phyloP scores from a whole-genome alignment of 2,797 vertebrate species.

The Bufotes viridis region DNA sequence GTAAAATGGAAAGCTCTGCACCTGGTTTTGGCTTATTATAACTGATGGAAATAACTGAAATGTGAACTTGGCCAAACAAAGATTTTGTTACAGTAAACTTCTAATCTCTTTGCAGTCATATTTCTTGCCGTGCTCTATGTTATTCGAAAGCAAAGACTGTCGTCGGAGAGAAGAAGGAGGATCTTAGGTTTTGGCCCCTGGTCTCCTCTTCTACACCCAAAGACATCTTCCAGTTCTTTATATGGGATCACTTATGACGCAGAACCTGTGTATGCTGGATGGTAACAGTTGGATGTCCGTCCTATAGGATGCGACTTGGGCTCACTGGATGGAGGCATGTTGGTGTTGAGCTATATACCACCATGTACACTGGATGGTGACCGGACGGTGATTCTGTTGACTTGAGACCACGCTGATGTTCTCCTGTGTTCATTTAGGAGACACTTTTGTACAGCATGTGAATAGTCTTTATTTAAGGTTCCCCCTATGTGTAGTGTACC shows the following conservation, averaged over 20 bases:
- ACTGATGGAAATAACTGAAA: no score
- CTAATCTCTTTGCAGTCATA: constrained; percentile 69
- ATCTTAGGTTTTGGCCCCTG: constrained; percentile 65
- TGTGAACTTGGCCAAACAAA: no score
- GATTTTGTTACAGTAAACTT: no score
- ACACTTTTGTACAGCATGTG: constrained; percentile 25
- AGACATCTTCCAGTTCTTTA: constrained; percentile 68
- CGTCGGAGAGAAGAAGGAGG: constrained; percentile 68
- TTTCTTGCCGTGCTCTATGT: constrained; percentile 71
- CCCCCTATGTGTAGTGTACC: background rate
- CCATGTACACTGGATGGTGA: background rate
- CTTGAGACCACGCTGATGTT: background rate
- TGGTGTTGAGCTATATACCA: background rate
- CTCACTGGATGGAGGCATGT: background rate
- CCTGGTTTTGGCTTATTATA: no score
- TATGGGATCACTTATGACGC: constrained; percentile 80
- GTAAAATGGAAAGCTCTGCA: no score
- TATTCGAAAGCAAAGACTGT: constrained; percentile 73
- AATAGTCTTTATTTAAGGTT: constrained; percentile 42
- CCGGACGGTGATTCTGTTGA: background rate
- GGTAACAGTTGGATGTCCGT: constrained; percentile 68
- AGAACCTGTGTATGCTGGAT: constrained; percentile 88
- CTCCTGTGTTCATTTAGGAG: background rate
- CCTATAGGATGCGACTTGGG: background rate
- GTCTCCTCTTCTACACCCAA: constrained; percentile 75